A percentile compares a stretch with the other conserved stretches of the same genome.
Evolutionary conservation across 2,888 invertebrate species (phyloP).

Genomic region (Spilarctia lutea): DNA sequence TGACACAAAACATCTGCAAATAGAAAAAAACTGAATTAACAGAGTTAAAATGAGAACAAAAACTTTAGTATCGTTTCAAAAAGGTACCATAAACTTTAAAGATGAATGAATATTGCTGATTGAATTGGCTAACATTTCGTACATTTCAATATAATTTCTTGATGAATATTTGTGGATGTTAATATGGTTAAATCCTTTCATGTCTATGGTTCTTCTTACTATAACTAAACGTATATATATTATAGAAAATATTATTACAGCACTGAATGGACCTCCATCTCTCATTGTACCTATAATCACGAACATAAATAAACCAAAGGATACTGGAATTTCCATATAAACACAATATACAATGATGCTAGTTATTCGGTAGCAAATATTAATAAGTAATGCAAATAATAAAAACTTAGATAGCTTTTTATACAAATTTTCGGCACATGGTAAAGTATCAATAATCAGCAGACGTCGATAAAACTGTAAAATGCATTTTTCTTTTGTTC

Average conservation of each 20-base stretch:
- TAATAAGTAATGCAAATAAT: not conserved
- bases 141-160: conserved; percentile 8
- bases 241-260: not conserved
- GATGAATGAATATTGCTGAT: not conserved
- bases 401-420: not conserved
- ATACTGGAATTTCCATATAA: not conserved
- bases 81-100: not conserved
- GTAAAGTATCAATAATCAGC: conserved; percentile 7
- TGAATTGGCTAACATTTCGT: not conserved
- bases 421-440: not conserved
- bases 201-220: conserved; percentile 8
- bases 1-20: not conserved
- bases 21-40: not conserved
- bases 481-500: conserved; percentile 4
- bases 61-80: not conserved
- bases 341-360: not conserved
- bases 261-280: not conserved
- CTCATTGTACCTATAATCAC: not conserved
- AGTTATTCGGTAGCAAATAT: not conserved
- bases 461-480: not conserved
- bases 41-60: not conserved
- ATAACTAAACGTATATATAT: conserved; percentile 3
- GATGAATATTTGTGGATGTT: conserved; percentile 4
- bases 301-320: not conserved
- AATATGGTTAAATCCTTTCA: not conserved